Percentiles rank a stretch among this genome's conserved stretches.
phyloP scores from a whole-genome alignment of 2,888 invertebrate genomes.

The Monopis laevigella region DNA sequence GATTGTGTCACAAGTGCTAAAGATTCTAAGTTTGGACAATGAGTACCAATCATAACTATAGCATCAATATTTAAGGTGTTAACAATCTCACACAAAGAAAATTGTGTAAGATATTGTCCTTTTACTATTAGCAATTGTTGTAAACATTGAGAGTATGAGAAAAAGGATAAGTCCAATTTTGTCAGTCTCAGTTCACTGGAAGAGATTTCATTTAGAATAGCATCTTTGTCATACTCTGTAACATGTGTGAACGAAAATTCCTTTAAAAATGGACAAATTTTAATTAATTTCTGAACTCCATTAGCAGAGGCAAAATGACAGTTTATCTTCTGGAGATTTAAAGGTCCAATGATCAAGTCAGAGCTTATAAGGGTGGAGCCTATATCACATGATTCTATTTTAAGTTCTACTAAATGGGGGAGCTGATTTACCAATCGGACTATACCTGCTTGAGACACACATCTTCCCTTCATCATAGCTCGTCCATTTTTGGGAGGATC shows the following conservation, averaged over 20 bases:
- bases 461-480: conserved; percentile 46
- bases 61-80: conserved; percentile 47
- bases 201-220: conserved; percentile 47
- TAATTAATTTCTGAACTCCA: conserved; percentile 47
- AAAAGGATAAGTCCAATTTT: conserved; percentile 52
- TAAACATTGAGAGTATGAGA: conserved; percentile 48
- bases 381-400: conserved; percentile 59
- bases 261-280: conserved; percentile 48
- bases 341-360: conserved; percentile 39
- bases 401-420: conserved; percentile 50
- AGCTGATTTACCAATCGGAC: conserved; percentile 46
- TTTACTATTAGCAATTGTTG: conserved; percentile 42
- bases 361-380: conserved; percentile 54
- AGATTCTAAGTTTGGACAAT: conserved; percentile 47
- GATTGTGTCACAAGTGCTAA: conserved; percentile 57
- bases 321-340: conserved; percentile 52
- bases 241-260: conserved; percentile 56
- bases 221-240: conserved; percentile 50
- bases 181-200: conserved; percentile 41
- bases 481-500: conserved; percentile 57
- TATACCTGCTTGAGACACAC: conserved; percentile 55
- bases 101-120: conserved; percentile 51
- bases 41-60: conserved; percentile 41
- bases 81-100: conserved; percentile 56
- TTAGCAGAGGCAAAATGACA: conserved; percentile 55